Base-by-base conservation (phyloP, 2,888 invertebrate genomes). In the Anthoptus insignis region DNA sequence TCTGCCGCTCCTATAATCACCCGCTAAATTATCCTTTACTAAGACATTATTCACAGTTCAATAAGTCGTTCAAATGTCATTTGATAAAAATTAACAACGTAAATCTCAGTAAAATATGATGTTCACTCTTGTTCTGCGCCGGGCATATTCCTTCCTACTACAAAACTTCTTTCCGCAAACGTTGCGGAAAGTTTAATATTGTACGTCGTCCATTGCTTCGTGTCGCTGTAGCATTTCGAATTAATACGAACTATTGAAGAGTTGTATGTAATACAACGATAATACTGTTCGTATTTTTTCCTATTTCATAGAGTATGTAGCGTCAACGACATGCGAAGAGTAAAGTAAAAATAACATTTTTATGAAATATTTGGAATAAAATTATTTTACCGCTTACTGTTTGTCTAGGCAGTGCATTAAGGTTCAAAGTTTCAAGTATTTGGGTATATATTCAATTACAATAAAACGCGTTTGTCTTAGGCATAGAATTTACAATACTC, bases 171-270 rank as follows among this genome's bases (percentile, higher is more conserved):
- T 53, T 32, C 9, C 22, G 1, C 14, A 53, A 4, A 27, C 29
- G 13, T 22, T 47, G 11, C 19, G 2, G n/a, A 45, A 11, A 8
- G n/a, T 4, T 5, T 6, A 21, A 8, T 21, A 11, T 19, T 14
- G 21, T 14, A 27, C 14, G 42, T 42, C 7, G 29, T 52, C 42
- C 59, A 60, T 60, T 60, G 59, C 59, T 29, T 1, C n/a, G 3
- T n/a, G 21, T 6, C 59, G 21, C 3, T 21, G 2, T 8, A 0
- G 21, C 16, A n/a, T n/a, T n/a, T n/a, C n/a, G n/a, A n/a, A n/a
- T n/a, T n/a, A n/a, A n/a, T n/a, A n/a, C n/a, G n/a, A n/a, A n/a
- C n/a, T n/a, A n/a, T n/a, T n/a, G n/a, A n/a, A 29, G 39, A 52
- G 19, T n/a, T 52, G 59, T 52, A 60, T 14, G 11, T 11, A 21